phyloP scores from a whole-genome alignment of 2,888 invertebrate species.

The Opisthograptis luteolata region DNA sequence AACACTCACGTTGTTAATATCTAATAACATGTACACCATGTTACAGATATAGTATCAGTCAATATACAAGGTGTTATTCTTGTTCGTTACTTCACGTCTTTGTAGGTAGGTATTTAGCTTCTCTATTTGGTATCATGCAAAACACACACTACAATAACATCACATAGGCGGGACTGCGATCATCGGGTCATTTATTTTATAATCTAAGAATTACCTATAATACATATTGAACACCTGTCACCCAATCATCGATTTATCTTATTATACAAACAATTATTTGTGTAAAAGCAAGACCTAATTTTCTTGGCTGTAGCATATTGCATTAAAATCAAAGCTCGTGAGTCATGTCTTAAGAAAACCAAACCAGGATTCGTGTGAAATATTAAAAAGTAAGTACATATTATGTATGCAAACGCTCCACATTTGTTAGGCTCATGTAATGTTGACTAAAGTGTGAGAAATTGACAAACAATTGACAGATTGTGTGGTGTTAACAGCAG shows the following conservation, averaged over 20 bases:
- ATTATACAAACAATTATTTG: constrained; percentile 31
- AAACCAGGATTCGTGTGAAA: constrained; percentile 64
- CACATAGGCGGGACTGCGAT: constrained; percentile 80
- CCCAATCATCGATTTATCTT: constrained; percentile 9
- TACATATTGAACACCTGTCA: constrained; percentile 13
- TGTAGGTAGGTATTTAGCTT: constrained; percentile 31
- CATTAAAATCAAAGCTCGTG: constrained; percentile 71
- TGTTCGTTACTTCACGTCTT: constrained; percentile 14
- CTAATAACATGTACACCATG: constrained; percentile 19
- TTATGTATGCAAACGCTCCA: constrained; percentile 74
- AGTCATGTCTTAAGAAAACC: constrained; percentile 53
- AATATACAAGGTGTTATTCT: constrained; percentile 16
- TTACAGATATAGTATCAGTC: constrained; percentile 8
- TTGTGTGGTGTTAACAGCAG: no score
- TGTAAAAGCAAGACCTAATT: constrained; percentile 62
- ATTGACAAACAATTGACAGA: background rate
- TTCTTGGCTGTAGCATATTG: constrained; percentile 66
- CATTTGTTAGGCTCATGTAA: constrained; percentile 63
- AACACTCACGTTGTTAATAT: constrained; percentile 28
- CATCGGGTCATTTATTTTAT: constrained; percentile 63
- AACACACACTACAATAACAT: constrained; percentile 63
- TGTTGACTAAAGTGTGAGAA: constrained; percentile 44
- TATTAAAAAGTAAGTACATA: constrained; percentile 61
- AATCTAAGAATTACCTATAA: constrained; percentile 9
- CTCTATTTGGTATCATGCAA: constrained; percentile 66